phyloP scores from a whole-genome alignment of 2,888 invertebrate species.

The Latrodectus elegans region DNA sequence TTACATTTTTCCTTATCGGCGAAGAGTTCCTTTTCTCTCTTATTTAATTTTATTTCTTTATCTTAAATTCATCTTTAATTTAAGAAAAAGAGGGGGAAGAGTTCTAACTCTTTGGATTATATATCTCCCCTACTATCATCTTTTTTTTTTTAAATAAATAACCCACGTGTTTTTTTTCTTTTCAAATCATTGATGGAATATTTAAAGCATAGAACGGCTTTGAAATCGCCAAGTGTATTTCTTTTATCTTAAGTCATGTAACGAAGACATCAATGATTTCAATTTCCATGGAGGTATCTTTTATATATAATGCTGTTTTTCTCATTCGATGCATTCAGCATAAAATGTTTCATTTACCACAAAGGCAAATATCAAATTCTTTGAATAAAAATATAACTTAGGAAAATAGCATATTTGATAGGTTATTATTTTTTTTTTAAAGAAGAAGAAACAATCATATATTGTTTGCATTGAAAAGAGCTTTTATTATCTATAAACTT shows the following conservation, averaged over 20 bases:
- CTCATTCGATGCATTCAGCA: background rate
- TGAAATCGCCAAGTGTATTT: no score
- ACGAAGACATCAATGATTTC: no score
- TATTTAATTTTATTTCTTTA: slow-evolving; percentile 65
- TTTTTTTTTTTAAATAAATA: slow-evolving; percentile 8
- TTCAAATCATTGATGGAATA: slow-evolving; percentile 11
- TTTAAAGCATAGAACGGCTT: background rate
- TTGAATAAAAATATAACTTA: no score
- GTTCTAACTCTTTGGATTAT: slow-evolving; percentile 42
- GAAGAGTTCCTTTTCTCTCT: slow-evolving; percentile 7
- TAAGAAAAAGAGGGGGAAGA: slow-evolving; percentile 34
- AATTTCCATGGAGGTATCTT: no score
- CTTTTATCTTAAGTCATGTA: no score
- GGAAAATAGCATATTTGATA: no score
- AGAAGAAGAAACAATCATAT: no score
- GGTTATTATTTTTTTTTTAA: no score
- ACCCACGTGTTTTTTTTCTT: background rate
- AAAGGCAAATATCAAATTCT: no score
- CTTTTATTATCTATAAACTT: no score
- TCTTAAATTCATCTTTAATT: slow-evolving; percentile 56
- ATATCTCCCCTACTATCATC: background rate
- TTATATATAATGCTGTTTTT: background rate
- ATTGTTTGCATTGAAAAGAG: no score
- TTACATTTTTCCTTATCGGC: slow-evolving; percentile 29
- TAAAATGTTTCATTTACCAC: background rate